Base-by-base conservation (phyloP, 2,888 invertebrate genomes). In the Platycheirus rosarum region DNA sequence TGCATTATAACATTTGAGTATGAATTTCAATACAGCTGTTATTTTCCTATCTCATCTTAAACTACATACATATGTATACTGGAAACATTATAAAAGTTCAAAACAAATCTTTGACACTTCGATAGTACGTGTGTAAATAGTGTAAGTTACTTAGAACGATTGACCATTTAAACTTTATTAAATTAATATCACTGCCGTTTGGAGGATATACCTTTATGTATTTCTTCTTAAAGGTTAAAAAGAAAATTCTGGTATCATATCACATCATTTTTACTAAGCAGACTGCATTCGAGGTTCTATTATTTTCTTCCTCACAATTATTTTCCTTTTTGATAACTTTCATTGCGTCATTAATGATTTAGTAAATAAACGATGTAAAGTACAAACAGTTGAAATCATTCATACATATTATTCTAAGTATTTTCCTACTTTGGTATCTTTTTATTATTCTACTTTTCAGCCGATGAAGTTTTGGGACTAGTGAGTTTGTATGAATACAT, bases 61-160 rank as follows among this genome's bases (percentile, higher is more conserved):
- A n/a, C n/a, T n/a, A n/a, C n/a, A n/a, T n/a, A n/a, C n/a, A n/a
- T n/a, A n/a, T n/a, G n/a, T n/a, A n/a, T 26, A 2, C 3, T 40
- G 66, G 85, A 85, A 85, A 85, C 85, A 84, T 85, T 85, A 85
- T 84, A 85, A 85, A 85, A 85, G 84, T 84, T 69, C 11, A n/a
- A 44, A 8, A 70, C 48, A n/a, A 70, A 74, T 84, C 84, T 79
- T 75, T 79, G 71, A 79, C 84, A 84, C 84, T 79, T 68, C 75
- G 79, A 79, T 79, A 71, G 79, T 75, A 75, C n/a, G n/a, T n/a
- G n/a, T 60, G 35, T 32, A 49, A 13, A 32, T n/a, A 26, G 26
- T 4, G 13, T 42, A 29, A 63, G 23, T 13, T 40, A 5, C n/a
- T n/a, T n/a, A n/a, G n/a, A n/a, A n/a, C 48, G 32, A 20, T 65